These are phyloP conservation scores for Rotaria sp. DNA, from an alignment of 2,888 invertebrate genomes.

Conservation along the genomic window DNA sequence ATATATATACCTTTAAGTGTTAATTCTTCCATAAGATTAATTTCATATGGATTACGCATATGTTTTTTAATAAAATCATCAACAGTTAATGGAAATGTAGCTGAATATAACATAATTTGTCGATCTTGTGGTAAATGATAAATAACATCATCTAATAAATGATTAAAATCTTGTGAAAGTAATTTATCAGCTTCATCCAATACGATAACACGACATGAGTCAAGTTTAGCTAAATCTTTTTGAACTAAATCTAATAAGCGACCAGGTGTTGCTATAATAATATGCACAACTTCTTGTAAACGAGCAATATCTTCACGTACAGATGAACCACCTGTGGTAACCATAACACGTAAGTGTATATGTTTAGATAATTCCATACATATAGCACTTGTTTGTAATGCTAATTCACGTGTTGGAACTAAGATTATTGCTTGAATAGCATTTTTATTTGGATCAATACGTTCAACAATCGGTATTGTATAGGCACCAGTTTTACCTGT, in stretches of 20 bases:
- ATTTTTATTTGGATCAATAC: conserved; percentile 70
- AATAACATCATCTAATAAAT: conserved; percentile 96
- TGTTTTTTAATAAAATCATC: conserved; percentile 98
- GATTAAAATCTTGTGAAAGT: conserved; percentile 95
- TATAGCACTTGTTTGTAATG: conserved; percentile 97
- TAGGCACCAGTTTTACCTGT: conserved; percentile 99
- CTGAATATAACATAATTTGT: conserved; percentile 95
- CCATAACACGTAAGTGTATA: conserved; percentile 93
- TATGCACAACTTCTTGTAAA: conserved; percentile 97
- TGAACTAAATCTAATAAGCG: conserved; percentile 99
- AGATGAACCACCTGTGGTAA: conserved; percentile 92
- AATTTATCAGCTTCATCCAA: conserved; percentile 98
- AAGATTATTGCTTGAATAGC: conserved; percentile 93
- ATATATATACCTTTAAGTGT: conserved; percentile 84
- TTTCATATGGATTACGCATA: conserved; percentile 86
- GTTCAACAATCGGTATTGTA: conserved; percentile 93
- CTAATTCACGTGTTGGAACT: conserved; percentile 94
- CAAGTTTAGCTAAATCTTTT: conserved; percentile 85
- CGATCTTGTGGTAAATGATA: conserved; percentile 80
- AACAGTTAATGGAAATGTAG: conserved; percentile 95
- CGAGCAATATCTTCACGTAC: conserved; percentile 95
- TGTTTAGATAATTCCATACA: conserved; percentile 97
- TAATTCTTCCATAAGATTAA: conserved; percentile 98
- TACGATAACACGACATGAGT: conserved; percentile 88
- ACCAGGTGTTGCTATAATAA: conserved; percentile 97